Evolutionary conservation across 2,888 invertebrate species (phyloP), one percentile per base, ranked within the genome.

Genomic region (Drosophila nr. medialis): DNA sequence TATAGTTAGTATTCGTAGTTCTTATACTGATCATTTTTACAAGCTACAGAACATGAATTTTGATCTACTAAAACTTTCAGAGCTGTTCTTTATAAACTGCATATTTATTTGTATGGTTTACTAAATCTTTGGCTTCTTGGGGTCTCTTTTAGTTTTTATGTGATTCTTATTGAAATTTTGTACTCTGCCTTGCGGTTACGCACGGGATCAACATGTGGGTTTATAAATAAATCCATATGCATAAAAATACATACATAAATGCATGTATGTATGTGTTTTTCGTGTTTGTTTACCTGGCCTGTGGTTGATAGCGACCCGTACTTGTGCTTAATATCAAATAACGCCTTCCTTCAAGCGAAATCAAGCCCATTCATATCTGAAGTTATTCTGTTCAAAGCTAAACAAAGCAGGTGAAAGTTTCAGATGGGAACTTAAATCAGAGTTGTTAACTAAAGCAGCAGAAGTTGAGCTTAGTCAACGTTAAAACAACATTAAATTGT

Each of bases 241-340:
- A 36, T 45, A 15, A 13, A 38, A 8, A 21, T 1, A 40, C n/a
- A 10, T 15, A 45, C 13, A 34, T 6, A 36, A 4, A 60, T 38
- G 38, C 8, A 6, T 42, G 18, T 21, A 18, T 60, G 30, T 29
- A 24, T 24, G 24, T 55, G 29, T 58, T 38, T 30, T 62, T 30
- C 45, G 65, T 50, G 48, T 55, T 66, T 75, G 64, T 77, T 77
- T 77, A 80, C 80, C 67, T 72, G 78, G 56, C 49, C 64, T 78
- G 78, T 51, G 78, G 78, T 80, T 80, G 34, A 38, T 51, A 70
- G 59, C 75, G 54, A 62, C 59, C 65, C 72, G 77, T 84, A 86
- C 89, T 89, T 85, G 85, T 72, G 65, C 89, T 62, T 82, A 74
- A 85, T 85, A 85, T 89, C 85, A 48, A 58, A 80, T 85, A 66